Percentiles rank a stretch among this genome's conserved stretches.
Conservation (phyloP, 2,113 vertebrate species). For the Macquaria australasica region DNA sequence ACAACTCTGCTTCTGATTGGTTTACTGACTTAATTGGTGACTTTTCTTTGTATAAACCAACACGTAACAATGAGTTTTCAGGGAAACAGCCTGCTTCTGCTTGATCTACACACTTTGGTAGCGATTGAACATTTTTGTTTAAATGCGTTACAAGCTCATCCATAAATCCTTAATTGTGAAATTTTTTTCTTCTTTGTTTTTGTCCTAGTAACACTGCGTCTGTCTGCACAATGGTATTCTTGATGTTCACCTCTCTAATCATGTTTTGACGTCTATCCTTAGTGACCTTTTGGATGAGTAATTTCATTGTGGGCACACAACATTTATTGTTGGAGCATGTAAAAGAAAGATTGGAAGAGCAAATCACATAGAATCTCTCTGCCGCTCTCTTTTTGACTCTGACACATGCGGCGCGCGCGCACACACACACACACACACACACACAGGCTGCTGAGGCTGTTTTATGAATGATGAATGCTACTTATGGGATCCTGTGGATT, state of each 20-base stretch:
- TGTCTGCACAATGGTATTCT: neutral
- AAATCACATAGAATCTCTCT: no score
- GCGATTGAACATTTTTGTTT: neutral
- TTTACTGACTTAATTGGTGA: neutral
- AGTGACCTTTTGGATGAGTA: constrained; percentile 20
- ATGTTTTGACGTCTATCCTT: neutral
- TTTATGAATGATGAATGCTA: no score
- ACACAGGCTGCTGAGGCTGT: no score
- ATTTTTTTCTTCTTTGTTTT: neutral
- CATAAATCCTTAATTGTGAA: neutral
- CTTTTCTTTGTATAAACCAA: neutral
- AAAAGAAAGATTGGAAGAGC: constrained; percentile 7
- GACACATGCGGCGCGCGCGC: no score
- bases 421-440: no score
- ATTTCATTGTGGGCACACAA: constrained; percentile 4
- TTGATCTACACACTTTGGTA: neutral
- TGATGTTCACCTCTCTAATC: neutral
- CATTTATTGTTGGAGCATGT: constrained; percentile 6
- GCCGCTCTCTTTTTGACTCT: no score
- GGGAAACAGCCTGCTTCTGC: neutral
- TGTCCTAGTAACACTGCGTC: neutral
- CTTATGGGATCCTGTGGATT: no score
- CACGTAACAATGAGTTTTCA: no score
- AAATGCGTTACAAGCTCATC: neutral
- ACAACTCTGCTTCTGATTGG: neutral